Evolutionary conservation across 2,888 invertebrate species (phyloP), one percentile per base, ranked within the genome.

Genomic region (Folsomia candida): DNA sequence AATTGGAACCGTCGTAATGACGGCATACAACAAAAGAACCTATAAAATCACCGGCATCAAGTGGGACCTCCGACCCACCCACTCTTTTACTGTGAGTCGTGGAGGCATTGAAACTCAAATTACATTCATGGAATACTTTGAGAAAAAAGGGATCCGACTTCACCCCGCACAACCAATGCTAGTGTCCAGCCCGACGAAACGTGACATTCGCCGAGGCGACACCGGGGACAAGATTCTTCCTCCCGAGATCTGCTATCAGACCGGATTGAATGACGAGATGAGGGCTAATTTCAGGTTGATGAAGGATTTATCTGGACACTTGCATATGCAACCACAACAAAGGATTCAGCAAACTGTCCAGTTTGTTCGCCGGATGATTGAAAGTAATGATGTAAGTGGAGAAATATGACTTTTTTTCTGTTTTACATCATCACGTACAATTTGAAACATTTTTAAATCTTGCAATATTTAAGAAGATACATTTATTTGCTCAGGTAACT

Each of bases 171-270:
- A 64, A 24, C 64, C 64, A 2, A 6, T 64, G 4, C 25, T 64
- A 2, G 4, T 64, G 14, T 64, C 64, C 11, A 2, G 20, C 2
- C 64, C 64, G 6, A 64, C n/a, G 11, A 20, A 4, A 14, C 20
- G 51, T 4, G 64, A 64, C 25, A 24, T 64, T 47, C 29, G 64
- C 9, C 47, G 64, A 24, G 64, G 51, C 3, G 51, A 64, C 24
- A 64, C 51, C 2, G 64, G 64, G 25, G 51, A 51, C 2, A 37
- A 28, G 2, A 2, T 51, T 11, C n/a, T 64, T 2, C 14, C 51
- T 2, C 64, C 64, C 24, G 64, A 64, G 24, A 14, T 64, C 2
- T 64, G 64, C 51, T 64, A 51, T n/a, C 47, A 51, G 11, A 64
- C 64, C n/a, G 64, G 64, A 6, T n/a, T 64, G 22, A 64, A 2